Base-by-base conservation (phyloP, 2,113 vertebrate genomes). In the Capreolus pygargus region DNA sequence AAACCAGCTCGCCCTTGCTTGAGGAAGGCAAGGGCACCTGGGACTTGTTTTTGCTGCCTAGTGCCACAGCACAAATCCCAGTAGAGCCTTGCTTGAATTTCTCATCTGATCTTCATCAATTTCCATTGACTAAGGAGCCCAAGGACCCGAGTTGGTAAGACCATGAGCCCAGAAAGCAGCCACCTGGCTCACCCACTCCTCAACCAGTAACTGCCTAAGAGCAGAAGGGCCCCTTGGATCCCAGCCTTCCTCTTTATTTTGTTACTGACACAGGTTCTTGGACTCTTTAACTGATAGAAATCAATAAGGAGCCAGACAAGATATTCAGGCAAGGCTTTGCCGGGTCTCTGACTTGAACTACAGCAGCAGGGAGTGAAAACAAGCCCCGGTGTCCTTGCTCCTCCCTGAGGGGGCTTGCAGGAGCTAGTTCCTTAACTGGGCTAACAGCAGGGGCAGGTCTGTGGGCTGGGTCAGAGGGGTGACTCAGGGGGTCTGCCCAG, bases 271-370 rank as follows among this genome's bases (percentile, higher is more conserved):
- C 30, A 83, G 50, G 50, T 54, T 36, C 11, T 25, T 83, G 52
- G 81, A 23, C 52, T 36, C 19, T 54, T 36, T 25, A 27, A 25
- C 23, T 23, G n/a, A 55, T 0, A 15, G 81, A 83, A 83, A 83
- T 39, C 50, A n/a, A 9, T 39, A 27, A 55, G 33, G n/a, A n/a
- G 21, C 33, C 81, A 36, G 33, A 27, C 7, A 36, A 83, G 81
- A 36, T 36, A 36, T 15, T 36, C 81, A 55, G 52, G 50, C 10
- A 7, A 82, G 30, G 79, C 79, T 54, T 23, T 25, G 4, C 50
- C 0, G 2, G 50, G 50, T 54, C 19, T n/a, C 17, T n/a, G 19
- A 54, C 33, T n/a, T 0, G 3, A 21, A 7, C 81, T 9, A 1
- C 21, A 55, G 33, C 33, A 55, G 30, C 47, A 82, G 79, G 52